phyloP scores from a whole-genome alignment of 1,140 invertebrate species.

The Antheraea mylitta region DNA sequence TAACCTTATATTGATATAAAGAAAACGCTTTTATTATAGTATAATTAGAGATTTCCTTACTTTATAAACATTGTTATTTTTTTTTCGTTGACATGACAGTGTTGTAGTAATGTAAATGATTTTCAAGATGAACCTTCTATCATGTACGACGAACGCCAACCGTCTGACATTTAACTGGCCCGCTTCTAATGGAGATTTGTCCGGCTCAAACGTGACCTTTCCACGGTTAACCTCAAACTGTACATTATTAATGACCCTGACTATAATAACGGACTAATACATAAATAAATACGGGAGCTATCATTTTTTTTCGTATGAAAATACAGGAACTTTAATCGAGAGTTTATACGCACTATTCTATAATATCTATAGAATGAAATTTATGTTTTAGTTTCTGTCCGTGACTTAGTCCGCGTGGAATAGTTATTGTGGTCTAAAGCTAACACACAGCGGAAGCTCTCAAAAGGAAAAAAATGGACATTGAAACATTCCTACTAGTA shows the following conservation, averaged over 20 bases:
- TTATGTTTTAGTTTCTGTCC: too few species aligned
- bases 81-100: background rate
- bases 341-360: background rate
- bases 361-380: too few species aligned
- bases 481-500: too few species aligned
- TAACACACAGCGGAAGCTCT: too few species aligned
- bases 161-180: constrained; percentile 49
- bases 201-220: constrained; percentile 48
- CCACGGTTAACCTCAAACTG: constrained; percentile 36
- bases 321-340: background rate
- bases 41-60: too few species aligned
- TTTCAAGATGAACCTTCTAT: constrained; percentile 28
- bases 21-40: too few species aligned
- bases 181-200: constrained; percentile 39
- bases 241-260: constrained; percentile 54
- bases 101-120: background rate
- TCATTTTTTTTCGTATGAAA: background rate
- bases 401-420: too few species aligned
- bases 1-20: too few species aligned
- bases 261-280: constrained; percentile 13
- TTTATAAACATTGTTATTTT: too few species aligned
- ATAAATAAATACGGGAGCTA: background rate
- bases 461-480: too few species aligned
- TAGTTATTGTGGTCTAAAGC: too few species aligned
- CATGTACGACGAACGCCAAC: constrained; percentile 34